Evolutionary conservation across 2,113 vertebrate genomes (phyloP).

Genomic region (Mus spicilegus): DNA sequence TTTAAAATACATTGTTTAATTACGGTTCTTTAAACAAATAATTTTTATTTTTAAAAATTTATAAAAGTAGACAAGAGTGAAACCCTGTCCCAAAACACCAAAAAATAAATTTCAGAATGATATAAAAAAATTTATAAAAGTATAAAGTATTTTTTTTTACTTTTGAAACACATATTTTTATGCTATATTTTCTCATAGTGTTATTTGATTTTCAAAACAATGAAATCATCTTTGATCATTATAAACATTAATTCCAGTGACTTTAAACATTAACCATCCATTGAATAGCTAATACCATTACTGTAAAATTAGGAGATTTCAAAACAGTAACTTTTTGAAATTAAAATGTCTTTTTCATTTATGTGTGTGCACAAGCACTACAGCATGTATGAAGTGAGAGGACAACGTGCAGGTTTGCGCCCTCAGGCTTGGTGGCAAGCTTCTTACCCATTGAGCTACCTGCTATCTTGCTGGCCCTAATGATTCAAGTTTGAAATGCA

Average conservation of each 20-base stretch:
- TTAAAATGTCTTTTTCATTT: not conserved
- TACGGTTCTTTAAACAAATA: constrained; percentile 16
- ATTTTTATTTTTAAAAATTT: constrained; percentile 13
- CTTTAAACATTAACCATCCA: constrained; percentile 34
- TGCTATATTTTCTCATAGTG: not conserved
- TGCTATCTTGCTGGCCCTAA: not conserved
- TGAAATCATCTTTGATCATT: not conserved
- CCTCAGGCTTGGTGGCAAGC: not conserved
- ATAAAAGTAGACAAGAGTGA: not conserved
- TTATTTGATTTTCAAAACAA: constrained; percentile 34
- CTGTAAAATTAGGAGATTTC: constrained; percentile 5
- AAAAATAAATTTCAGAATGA: too few relatives aligned
- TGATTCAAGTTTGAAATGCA: not conserved
- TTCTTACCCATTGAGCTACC: too few relatives aligned
- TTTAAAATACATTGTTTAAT: constrained; percentile 28
- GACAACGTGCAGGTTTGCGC: not conserved
- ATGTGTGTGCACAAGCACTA: not conserved
- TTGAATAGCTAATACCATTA: not conserved
- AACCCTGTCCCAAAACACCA: too few relatives aligned
- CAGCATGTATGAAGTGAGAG: not conserved
- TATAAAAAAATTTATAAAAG: too few relatives aligned
- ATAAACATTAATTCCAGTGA: not conserved
- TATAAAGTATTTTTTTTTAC: not conserved
- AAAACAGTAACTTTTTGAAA: not conserved
- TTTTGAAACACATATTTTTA: constrained; percentile 26